These are phyloP conservation scores for Acropora tenuis DNA, from an alignment of 64 coral and sea anemone genomes.

Conservation along the genomic window DNA sequence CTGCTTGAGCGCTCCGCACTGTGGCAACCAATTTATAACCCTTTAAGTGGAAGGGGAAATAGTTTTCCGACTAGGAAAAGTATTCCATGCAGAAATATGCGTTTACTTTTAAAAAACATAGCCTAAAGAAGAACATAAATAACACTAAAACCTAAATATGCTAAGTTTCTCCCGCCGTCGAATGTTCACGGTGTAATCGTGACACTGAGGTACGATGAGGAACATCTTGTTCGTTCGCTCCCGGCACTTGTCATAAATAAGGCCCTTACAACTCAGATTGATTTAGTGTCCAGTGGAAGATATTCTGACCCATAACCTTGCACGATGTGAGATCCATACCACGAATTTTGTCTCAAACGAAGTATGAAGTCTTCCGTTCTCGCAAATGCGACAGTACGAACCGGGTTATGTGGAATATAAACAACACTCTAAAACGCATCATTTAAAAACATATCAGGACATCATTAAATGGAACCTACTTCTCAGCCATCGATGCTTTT, in stretches of 20 bases:
- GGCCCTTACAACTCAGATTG: background rate
- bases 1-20: background rate
- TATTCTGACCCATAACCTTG: background rate
- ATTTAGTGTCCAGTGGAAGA: background rate
- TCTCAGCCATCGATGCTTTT: conserved; percentile 28
- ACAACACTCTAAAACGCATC: background rate
- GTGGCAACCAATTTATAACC: background rate
- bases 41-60: background rate
- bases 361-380: too few relatives aligned
- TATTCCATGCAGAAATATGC: background rate
- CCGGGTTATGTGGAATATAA: background rate
- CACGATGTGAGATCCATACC: background rate
- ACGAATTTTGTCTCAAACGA: too few relatives aligned
- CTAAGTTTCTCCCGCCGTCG: background rate
- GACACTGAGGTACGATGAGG: background rate
- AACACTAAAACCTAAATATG: background rate
- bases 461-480: conserved; percentile 14
- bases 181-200: conserved; percentile 23
- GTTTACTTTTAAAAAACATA: background rate
- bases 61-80: background rate
- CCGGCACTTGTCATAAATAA: background rate
- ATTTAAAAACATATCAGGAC: background rate
- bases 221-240: conserved; percentile 1
- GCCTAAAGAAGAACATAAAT: conserved; percentile 3
- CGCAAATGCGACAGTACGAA: background rate